Evolutionary conservation across 2,888 invertebrate genomes (phyloP).

Genomic region (Phyllotreta cruciferae): DNA sequence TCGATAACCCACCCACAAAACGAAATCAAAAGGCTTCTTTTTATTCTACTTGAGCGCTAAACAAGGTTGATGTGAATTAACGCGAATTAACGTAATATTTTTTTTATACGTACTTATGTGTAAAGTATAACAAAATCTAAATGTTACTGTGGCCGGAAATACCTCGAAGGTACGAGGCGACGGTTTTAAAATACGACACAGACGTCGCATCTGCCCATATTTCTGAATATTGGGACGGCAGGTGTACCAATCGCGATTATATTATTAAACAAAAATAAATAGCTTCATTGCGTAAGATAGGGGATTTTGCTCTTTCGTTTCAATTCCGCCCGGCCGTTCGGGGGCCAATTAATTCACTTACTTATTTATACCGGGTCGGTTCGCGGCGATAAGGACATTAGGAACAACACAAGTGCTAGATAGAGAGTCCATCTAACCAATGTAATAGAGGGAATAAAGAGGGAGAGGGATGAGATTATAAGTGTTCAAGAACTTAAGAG

Average conservation of each 20-base stretch:
- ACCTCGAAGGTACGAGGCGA: constrained; percentile 42
- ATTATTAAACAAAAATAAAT: constrained; percentile 47
- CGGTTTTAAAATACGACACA: constrained; percentile 41
- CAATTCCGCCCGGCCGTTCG: constrained; percentile 33
- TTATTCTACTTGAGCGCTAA: no score
- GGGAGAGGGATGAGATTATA: no score
- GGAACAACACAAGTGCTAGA: no score
- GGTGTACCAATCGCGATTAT: constrained; percentile 51
- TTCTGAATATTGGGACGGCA: constrained; percentile 53
- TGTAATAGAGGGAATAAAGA: no score
- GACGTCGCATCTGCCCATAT: constrained; percentile 50
- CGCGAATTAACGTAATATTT: no score
- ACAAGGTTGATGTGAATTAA: no score
- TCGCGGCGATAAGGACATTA: no score
- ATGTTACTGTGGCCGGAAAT: constrained; percentile 42
- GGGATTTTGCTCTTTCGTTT: constrained; percentile 36
- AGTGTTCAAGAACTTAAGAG: no score
- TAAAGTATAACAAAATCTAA: constrained; percentile 24
- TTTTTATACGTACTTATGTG: background rate
- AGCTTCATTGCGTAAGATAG: constrained; percentile 42
- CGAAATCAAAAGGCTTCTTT: no score
- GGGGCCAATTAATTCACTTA: constrained; percentile 37
- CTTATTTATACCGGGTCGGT: no score
- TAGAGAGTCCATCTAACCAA: no score
- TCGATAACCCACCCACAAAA: no score